phyloP scores from a whole-genome alignment of 2,888 invertebrate genomes.

The Corbicula japonica region DNA sequence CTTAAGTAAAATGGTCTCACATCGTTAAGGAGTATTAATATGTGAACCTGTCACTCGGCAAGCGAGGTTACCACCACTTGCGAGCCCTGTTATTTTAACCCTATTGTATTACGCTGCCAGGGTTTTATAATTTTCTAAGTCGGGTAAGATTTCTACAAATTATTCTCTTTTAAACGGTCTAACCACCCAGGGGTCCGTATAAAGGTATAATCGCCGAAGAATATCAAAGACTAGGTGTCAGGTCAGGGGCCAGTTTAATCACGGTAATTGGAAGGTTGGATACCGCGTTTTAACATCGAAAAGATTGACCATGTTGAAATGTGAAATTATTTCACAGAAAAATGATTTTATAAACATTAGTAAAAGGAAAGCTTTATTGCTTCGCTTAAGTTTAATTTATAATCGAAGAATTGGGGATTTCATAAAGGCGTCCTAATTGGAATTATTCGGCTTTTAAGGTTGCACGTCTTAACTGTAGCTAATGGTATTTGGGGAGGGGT shows the following conservation, averaged over 20 bases:
- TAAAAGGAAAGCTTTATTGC: no score
- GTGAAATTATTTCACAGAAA: no score
- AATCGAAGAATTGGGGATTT: no score
- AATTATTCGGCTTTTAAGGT: no score
- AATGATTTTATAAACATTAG: no score
- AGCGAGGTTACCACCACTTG: conserved; percentile 17
- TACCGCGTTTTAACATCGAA: conserved; percentile 22
- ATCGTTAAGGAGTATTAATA: no score
- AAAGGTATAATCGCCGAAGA: conserved; percentile 42
- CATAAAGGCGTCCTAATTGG: no score
- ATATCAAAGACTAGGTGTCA: conserved; percentile 43
- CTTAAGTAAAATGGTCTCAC: no score
- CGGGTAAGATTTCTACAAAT: conserved; percentile 48
- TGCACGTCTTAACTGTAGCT: no score
- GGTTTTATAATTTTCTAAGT: conserved; percentile 42
- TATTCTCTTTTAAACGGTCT: conserved; percentile 33
- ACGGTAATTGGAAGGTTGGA: conserved; percentile 49
- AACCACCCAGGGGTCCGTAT: conserved; percentile 39
- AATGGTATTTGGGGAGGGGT: no score
- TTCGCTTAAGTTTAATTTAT: no score
- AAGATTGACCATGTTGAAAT: conserved; percentile 30
- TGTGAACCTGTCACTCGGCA: conserved; percentile 12
- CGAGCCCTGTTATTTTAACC: conserved; percentile 27
- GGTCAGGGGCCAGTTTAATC: conserved; percentile 46
- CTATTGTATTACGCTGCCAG: conserved; percentile 26